A percentile compares a stretch with the other conserved stretches of the same genome.
These are phyloP conservation scores for Adoxophyes honmai DNA, from an alignment of 1,140 invertebrate species.

Conservation along the genomic window DNA sequence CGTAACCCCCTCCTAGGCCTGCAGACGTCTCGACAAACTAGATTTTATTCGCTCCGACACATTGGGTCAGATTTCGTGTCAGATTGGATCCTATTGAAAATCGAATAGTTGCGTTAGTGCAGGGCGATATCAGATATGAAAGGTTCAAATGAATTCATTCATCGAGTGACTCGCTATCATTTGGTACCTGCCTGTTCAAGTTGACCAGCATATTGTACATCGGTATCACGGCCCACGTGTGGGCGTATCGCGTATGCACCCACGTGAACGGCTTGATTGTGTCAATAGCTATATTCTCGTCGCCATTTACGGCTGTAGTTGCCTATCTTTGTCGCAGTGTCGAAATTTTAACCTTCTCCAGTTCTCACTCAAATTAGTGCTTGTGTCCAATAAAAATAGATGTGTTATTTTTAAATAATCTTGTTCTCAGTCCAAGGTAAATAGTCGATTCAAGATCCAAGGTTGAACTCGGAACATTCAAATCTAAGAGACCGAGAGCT, in stretches of 20 bases:
- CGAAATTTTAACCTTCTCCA: background rate
- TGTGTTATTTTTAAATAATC: background rate
- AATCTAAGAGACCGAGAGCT: background rate
- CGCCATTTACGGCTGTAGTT: slow-evolving; percentile 10
- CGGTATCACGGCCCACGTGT: background rate
- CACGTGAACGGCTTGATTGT: slow-evolving; percentile 9
- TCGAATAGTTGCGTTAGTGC: no score
- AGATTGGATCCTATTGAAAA: no score
- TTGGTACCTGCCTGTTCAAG: background rate
- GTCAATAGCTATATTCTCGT: slow-evolving; percentile 6
- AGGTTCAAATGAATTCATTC: no score
- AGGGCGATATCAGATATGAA: no score
- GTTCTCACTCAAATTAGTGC: background rate
- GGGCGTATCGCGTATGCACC: slow-evolving; percentile 2
- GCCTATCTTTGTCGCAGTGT: background rate
- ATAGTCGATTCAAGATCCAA: slow-evolving; percentile 7
- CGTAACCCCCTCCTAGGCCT: background rate
- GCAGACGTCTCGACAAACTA: background rate
- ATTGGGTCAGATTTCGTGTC: no score
- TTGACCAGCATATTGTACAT: slow-evolving; percentile 1
- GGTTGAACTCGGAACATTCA: background rate
- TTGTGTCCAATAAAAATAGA: background rate
- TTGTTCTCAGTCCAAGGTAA: slow-evolving; percentile 10
- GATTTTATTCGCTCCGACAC: background rate
- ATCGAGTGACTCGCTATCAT: background rate